A percentile compares a stretch with the other conserved stretches of the same genome.
Evolutionary conservation across 1,140 invertebrate species (phyloP).

Genomic region (Drosophila aff.): DNA sequence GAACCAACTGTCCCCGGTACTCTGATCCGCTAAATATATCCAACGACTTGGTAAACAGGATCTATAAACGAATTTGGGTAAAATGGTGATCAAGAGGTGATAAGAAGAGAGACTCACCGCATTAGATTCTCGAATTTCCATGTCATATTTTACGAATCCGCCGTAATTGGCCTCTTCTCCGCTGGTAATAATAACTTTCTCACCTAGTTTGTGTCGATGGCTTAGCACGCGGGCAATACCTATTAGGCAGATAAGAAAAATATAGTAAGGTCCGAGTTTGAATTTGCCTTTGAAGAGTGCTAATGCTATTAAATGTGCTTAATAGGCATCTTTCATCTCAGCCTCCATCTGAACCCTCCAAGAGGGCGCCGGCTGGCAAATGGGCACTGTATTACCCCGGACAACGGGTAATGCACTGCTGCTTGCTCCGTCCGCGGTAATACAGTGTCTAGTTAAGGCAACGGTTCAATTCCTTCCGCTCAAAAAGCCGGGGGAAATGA

Average conservation of each 20-base stretch:
- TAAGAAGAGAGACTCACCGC: slow-evolving; percentile 39
- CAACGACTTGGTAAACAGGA: slow-evolving; percentile 75
- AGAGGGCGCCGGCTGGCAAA: no score
- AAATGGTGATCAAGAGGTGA: slow-evolving; percentile 4
- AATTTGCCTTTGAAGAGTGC: not conserved
- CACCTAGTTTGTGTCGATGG: slow-evolving; percentile 69
- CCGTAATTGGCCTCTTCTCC: slow-evolving; percentile 62
- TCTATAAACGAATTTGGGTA: slow-evolving; percentile 39
- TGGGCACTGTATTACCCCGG: no score
- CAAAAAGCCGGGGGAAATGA: no score
- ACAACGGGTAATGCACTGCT: no score
- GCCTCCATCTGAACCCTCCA: no score
- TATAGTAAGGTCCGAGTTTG: not conserved
- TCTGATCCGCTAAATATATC: slow-evolving; percentile 82
- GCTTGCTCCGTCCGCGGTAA: no score
- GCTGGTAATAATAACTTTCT: slow-evolving; percentile 75
- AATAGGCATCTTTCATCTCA: not conserved
- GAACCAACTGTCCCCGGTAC: slow-evolving; percentile 68
- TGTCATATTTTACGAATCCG: slow-evolving; percentile 77
- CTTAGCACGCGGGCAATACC: slow-evolving; percentile 71
- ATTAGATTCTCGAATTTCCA: slow-evolving; percentile 83
- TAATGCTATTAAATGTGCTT: not conserved
- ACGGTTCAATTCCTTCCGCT: no score
- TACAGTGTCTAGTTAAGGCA: no score
- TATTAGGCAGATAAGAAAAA: slow-evolving; percentile 27